Base-by-base conservation (phyloP, 2,113 vertebrate species). In the Scytalopus superciliaris region DNA sequence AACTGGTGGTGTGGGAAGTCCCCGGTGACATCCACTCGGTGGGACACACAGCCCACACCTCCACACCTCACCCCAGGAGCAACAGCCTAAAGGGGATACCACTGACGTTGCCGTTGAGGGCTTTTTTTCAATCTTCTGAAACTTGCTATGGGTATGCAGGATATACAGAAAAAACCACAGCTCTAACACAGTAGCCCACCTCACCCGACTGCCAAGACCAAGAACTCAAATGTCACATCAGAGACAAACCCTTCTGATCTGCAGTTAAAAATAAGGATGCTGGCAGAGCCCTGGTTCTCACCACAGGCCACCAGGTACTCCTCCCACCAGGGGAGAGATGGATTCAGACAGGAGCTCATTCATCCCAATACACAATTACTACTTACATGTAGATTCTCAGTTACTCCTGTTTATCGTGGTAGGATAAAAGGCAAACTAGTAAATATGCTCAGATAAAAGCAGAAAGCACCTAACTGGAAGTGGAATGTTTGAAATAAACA, bases 381-480 rank as follows among this genome's bases (percentile, higher is more conserved):
- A 19, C 35, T 78, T 44, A 1, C 52, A 73, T 9, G 19, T 7
- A 85, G 45, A 59, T 47, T 55, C 68, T 45, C 67, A 23, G 3
- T 74, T 84, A 63, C 74, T 76, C 47, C 22, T 49, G 72, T 77
- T 84, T 84, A 83, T 35, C 77, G 37, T 8, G 21, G 37, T 27
- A 68, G 49, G 37, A 40, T 73, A 80, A 88, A 88, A 95, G 55
- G 73, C 60, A 93, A 96, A 85, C 67, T 87, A 87, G 83, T 42
- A 85, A 87, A 94, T 45, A 95, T 18, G 70, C 91, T 57, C 55
- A 33, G 83, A 62, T 42, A 77, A 79, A 85, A 74, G 87, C 89
- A 84, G 49, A 31, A 25, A 67, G 42, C 49, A 35, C 22, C 42
- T 21, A 84, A 89, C 70, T 15, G 39, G 77, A 75, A 83, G 55